Base-by-base conservation (phyloP, 2,797 vertebrate genomes). In the Rallus crepitans region DNA sequence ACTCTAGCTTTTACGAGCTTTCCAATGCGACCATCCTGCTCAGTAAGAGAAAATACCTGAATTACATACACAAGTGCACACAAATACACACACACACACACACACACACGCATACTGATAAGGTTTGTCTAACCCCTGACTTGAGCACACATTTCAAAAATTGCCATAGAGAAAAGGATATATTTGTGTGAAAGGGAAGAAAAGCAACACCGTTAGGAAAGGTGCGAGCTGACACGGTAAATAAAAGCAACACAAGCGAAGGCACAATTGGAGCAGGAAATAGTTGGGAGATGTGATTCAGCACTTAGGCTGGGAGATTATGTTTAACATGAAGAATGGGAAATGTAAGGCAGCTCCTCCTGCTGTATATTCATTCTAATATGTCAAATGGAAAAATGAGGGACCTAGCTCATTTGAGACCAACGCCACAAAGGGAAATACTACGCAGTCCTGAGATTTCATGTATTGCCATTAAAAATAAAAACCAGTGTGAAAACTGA, bases 41-140 rank as follows among this genome's bases (percentile, higher is more conserved):
- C 89, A 48, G 87, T 52, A 27, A 93, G 87, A 96, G 92, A 96
- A 96, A 97, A 96, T 93, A 94, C 82, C 95, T 87, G 95, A 92
- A 97, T 95, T 96, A 89, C 79, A 81, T 69, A 65, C 82, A 55
- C 84, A 94, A 95, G 89, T 75, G 92, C 88, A 60, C 8, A 5
- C 70, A 31, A 39, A 57, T 17, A 56, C 57, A 35, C 35, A 35
- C 88, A 60, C 8, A 5, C 70, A 31, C 39, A 57, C 17, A 56
- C 57, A 79, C 79, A 83, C 77, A 25, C 56, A 61, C 0, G 30
- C 93, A 95, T 94, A 91, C 87, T 90, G 92, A 96, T 83, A 57
- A 89, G 94, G 87, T 96, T 96, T 95, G 89, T 59, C 87, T 95
- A 93, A 94, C 94, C 96, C 92, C 82, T 94, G 94, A 59, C 94